Evolutionary conservation across 1,140 invertebrate genomes (phyloP), one percentile per base, ranked within the genome.

Genomic region (Macrosteles quadrilineatus): DNA sequence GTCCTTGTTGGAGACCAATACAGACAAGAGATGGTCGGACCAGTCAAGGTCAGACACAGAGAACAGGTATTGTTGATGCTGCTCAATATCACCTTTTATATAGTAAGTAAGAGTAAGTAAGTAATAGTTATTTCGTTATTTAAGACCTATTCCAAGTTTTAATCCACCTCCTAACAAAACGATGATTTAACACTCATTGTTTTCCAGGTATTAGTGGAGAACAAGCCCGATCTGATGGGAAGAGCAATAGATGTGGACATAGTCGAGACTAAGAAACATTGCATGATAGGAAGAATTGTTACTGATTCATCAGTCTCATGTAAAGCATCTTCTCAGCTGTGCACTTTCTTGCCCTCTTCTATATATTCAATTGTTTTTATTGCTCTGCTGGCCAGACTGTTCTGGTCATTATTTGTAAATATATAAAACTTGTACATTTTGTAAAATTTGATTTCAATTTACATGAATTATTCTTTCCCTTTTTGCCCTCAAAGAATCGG

Each of bases 241-340:
- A 92, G 93, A 79, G 86, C 91, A 77, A 83, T 98, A 0, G 87
- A 84, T 30, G 95, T 98, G 0, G 84, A 87, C 76, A 94, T 98
- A 25, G 82, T 84, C 0, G 83, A 86, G 57, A 85, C 90, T 0
- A 89, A 87, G 0, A 98, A 98, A 81, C 92, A 96, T 81, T 97
- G 89, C 69, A 91, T 98, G 90, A 87, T 89, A 59, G 94, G 89
- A 0, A 81, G 89, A 77, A 63, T 69, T 25, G 68, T 68, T 65
- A 59, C 62, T 65, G 32, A 63, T 17, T 19, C 36, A 21, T 27
- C 67, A n/a, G 25, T 43, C 30, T n/a, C n/a, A n/a, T n/a, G n/a
- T n/a, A n/a, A n/a, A n/a, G 50, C 50, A 12, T n/a, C 29, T 2
- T 30, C 32, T 6, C 21, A 31, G 21, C 27, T 27, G 53, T 31